Percentiles rank a stretch among this genome's conserved stretches.
Evolutionary conservation across 2,113 vertebrate genomes (phyloP).

Genomic region (Microtus pennsylvanicus): DNA sequence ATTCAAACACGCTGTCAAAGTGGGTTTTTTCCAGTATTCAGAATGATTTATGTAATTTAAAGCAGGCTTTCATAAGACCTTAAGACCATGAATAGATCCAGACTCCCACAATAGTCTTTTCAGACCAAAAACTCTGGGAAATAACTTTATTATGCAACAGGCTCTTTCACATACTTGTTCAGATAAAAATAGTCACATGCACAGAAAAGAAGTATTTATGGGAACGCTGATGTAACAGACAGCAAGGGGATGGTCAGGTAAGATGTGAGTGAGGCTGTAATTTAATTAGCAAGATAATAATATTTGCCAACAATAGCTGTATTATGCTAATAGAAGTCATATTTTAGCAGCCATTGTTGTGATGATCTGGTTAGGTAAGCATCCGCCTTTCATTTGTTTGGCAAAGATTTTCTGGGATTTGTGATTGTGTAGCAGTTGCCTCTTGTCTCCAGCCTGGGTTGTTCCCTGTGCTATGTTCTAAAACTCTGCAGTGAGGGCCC

Average conservation of each 20-base stretch:
- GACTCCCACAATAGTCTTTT: background rate
- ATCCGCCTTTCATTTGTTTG: background rate
- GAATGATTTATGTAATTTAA: constrained; percentile 12
- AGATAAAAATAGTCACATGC: background rate
- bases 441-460: background rate
- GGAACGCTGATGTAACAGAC: accelerated
- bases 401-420: background rate
- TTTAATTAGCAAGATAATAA: background rate
- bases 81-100: background rate
- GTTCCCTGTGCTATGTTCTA: constrained; percentile 4
- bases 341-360: background rate
- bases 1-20: background rate
- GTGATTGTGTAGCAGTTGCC: background rate
- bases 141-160: background rate
- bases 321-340: background rate
- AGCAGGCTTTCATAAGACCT: background rate
- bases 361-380: background rate
- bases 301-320: background rate
- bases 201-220: background rate
- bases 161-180: background rate
- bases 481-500: background rate
- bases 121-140: background rate
- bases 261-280: background rate
- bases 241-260: background rate
- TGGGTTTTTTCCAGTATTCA: background rate